phyloP scores from a whole-genome alignment of 2,113 vertebrate genomes.

The Zosterops lateralis region DNA sequence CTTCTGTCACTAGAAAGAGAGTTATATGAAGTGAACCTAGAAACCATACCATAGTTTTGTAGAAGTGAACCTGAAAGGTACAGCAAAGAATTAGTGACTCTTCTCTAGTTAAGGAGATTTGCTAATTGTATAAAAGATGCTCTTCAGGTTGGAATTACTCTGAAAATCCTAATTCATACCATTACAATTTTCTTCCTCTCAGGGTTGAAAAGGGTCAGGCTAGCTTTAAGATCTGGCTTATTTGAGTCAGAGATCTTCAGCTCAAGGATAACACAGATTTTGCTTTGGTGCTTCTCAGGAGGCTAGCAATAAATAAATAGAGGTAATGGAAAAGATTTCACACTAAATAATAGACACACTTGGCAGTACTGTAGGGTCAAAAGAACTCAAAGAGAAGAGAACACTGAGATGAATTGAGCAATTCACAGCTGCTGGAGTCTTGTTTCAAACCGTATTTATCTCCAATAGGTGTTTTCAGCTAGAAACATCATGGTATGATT shows the following conservation, averaged over 20 bases:
- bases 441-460: slow-evolving; percentile 1
- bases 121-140: background rate
- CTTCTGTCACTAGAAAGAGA: background rate
- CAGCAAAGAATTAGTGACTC: background rate
- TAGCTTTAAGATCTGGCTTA: background rate
- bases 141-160: background rate
- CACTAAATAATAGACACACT: background rate
- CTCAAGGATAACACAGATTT: background rate
- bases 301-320: background rate
- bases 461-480: background rate
- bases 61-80: background rate
- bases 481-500: background rate
- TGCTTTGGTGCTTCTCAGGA: background rate
- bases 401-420: background rate
- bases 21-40: background rate
- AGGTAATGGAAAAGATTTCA: background rate
- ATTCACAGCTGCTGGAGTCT: background rate
- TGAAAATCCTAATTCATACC: background rate
- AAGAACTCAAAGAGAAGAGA: background rate
- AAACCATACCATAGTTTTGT: background rate
- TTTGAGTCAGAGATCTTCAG: background rate
- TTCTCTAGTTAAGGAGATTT: background rate
- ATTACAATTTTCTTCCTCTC: background rate
- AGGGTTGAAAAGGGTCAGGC: background rate
- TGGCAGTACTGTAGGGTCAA: background rate